phyloP scores from a whole-genome alignment of 2,888 invertebrate species.

The Bombylius discolor region DNA sequence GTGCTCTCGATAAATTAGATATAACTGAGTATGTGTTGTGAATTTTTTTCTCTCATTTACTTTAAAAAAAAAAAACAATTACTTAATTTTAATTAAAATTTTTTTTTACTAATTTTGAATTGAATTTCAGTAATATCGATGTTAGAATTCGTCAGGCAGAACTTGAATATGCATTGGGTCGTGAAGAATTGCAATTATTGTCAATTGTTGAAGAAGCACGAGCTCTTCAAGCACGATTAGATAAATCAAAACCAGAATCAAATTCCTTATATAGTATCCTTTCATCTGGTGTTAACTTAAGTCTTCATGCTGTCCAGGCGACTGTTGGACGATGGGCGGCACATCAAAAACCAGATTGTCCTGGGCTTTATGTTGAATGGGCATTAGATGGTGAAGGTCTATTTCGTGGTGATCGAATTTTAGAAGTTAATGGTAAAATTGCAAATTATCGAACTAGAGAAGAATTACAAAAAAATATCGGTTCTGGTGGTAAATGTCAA shows the following conservation, averaged over 20 bases:
- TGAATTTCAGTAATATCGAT: constrained; percentile 62
- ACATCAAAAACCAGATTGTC: constrained; percentile 49
- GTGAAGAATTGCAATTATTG: constrained; percentile 75
- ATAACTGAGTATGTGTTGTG: constrained; percentile 65
- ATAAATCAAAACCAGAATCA: constrained; percentile 47
- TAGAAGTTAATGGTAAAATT: constrained; percentile 71
- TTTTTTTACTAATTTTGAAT: constrained; percentile 11
- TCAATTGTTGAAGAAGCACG: constrained; percentile 74
- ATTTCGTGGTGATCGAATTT: constrained; percentile 57
- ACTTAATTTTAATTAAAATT: background rate
- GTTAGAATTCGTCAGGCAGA: constrained; percentile 82
- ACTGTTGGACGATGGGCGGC: constrained; percentile 60
- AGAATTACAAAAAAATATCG: constrained; percentile 54
- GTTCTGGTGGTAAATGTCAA: constrained; percentile 33
- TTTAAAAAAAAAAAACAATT: background rate
- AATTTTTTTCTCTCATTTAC: background rate
- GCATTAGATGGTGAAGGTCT: constrained; percentile 63
- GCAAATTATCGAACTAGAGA: constrained; percentile 56
- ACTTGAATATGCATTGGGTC: constrained; percentile 73
- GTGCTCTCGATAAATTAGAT: constrained; percentile 68
- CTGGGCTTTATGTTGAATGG: constrained; percentile 68
- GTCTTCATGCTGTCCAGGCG: constrained; percentile 55
- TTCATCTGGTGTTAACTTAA: constrained; percentile 35
- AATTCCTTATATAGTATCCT: constrained; percentile 43
- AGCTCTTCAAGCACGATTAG: constrained; percentile 62